Base-by-base conservation (phyloP, 2,888 invertebrate genomes). In the Drosophila conformis region DNA sequence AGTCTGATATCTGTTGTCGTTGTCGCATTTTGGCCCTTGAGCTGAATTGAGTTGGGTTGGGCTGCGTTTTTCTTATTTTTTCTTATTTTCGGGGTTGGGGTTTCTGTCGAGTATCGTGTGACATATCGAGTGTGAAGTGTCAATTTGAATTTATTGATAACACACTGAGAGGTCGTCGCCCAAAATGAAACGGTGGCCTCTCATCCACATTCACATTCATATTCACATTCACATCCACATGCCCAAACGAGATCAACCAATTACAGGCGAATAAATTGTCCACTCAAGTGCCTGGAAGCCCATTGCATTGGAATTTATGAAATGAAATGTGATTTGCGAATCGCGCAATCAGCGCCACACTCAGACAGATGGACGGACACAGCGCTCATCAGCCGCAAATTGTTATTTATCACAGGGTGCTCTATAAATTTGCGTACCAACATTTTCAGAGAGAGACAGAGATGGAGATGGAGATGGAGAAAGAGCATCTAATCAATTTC, bases 71-170 rank as follows among this genome's bases (percentile, higher is more conserved):
- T 57, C 53, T 72, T 21, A 46, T 42, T 21, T 46, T 46, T 46
- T 7, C 13, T 46, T 46, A 46, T 4, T 21, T 46, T 65, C 18
- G 11, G 31, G 51, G 59, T 36, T 54, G 69, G 66, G 33, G 31
- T 53, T 38, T 60, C 49, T 27, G 33, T 59, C 77, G 82, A 89
- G 86, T 92, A 92, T 92, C 91, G 87, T 90, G 91, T 91, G 92
- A 91, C 92, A 91, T 91, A 91, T 91, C 91, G 87, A 91, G 92
- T 91, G 91, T 92, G 91, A 91, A 92, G 84, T 91, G 91, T 92
- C 91, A 92, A 91, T 91, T 91, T 92, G 89, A 91, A 91, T 91
- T 92, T 91, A 92, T 92, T 91, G 92, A 91, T 91, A 92, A 92
- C 83, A 83, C 73, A 75, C 66, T 89, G 91, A 91, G 91, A 91